These are phyloP conservation scores for Hetaerina americana DNA, from an alignment of 1,140 invertebrate genomes.

Conservation along the genomic window DNA sequence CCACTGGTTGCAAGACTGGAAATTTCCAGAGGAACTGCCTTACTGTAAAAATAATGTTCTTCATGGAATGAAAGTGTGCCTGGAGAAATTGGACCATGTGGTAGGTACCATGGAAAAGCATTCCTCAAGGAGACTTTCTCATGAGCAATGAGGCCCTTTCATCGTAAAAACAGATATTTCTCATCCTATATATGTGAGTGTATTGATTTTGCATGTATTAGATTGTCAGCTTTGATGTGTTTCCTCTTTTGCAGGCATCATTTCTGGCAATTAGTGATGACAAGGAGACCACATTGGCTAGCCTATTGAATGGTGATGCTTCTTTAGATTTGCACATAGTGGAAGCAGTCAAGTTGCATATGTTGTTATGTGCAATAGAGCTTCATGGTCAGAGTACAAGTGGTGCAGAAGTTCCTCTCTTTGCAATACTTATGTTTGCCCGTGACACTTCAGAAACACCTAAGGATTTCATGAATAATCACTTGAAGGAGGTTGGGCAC, in stretches of 20 bases:
- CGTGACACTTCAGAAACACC: constrained; percentile 31
- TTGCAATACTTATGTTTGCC: constrained; percentile 35
- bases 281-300: constrained; percentile 23
- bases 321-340: constrained; percentile 30
- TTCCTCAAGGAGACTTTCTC: no score
- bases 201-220: no score
- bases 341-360: constrained; percentile 38
- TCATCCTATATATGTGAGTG: no score
- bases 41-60: constrained; percentile 20
- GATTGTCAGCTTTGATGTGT: no score
- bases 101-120: constrained; percentile 21
- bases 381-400: constrained; percentile 22
- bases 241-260: constrained; percentile 16
- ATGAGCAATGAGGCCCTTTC: no score
- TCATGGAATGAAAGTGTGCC: constrained; percentile 23
- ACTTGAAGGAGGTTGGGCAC: constrained; percentile 33
- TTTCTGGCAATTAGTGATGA: constrained; percentile 21
- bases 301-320: constrained; percentile 29
- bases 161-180: no score
- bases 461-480: constrained; percentile 30
- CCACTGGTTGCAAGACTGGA: constrained; percentile 28
- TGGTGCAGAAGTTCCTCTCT: constrained; percentile 29
- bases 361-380: constrained; percentile 30
- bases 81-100: constrained; percentile 22
- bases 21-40: constrained; percentile 30